Percentiles rank a stretch among this genome's conserved stretches.
phyloP scores from a whole-genome alignment of 2,797 vertebrate genomes.

The Hozukius guyotensis region DNA sequence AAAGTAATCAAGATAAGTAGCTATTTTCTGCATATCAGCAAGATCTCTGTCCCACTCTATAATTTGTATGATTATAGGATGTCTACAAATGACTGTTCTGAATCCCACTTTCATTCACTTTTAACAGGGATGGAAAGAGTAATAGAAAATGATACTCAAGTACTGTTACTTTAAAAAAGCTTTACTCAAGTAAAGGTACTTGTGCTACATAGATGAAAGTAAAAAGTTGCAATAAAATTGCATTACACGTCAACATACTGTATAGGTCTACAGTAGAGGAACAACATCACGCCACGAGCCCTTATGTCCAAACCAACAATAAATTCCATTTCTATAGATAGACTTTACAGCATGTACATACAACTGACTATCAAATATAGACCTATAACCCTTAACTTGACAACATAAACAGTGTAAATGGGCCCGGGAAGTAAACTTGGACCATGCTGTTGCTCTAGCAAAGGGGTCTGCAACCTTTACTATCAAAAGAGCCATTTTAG shows the following conservation, averaged over 20 bases:
- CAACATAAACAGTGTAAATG: too few species aligned
- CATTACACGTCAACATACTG: not conserved
- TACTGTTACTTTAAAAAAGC: not conserved
- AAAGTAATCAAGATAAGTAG: constrained; percentile 45
- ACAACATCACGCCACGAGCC: too few species aligned
- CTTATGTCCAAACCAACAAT: not conserved
- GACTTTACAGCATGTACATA: not conserved
- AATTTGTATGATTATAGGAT: constrained; percentile 2
- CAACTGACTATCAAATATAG: not conserved
- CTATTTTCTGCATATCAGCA: constrained; percentile 34
- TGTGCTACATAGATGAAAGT: not conserved
- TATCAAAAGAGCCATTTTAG: too few species aligned
- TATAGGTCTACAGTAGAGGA: too few species aligned
- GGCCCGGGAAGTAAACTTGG: not conserved
- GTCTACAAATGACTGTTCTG: not conserved
- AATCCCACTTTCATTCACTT: not conserved
- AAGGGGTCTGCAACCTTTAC: too few species aligned
- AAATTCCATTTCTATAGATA: not conserved
- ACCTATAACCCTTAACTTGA: not conserved
- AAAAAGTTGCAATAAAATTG: not conserved
- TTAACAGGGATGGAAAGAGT: not conserved
- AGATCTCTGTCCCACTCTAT: constrained; percentile 23
- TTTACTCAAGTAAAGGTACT: not conserved
- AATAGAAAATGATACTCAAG: not conserved
- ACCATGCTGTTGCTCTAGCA: not conserved